Conservation (phyloP, 2,888 invertebrate genomes). For the Cylloceria caligata region DNA sequence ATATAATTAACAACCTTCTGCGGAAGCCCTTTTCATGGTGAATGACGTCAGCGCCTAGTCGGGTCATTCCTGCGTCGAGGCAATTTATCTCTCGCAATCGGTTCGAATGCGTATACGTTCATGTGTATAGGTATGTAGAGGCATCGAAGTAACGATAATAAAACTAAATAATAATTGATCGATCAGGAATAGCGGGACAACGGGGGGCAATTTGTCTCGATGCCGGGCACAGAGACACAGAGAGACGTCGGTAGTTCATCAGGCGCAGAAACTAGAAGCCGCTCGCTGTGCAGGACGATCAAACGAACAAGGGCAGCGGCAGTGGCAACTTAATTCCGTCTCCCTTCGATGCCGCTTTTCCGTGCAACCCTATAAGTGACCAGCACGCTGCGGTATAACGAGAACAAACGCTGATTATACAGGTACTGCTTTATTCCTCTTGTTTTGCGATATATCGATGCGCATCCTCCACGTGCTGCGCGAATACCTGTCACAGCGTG, state of each 20-base stretch:
- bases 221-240: slow-evolving; percentile 9
- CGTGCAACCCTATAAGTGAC: slow-evolving; percentile 26
- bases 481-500: slow-evolving; percentile 47
- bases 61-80: not conserved
- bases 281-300: slow-evolving; percentile 3
- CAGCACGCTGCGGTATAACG: slow-evolving; percentile 21
- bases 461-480: slow-evolving; percentile 18
- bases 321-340: slow-evolving; percentile 27
- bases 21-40: slow-evolving; percentile 8
- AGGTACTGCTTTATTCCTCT: not conserved
- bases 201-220: slow-evolving; percentile 45
- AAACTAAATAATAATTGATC: slow-evolving; percentile 61
- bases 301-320: slow-evolving; percentile 11
- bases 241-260: slow-evolving; percentile 10
- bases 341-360: slow-evolving; percentile 8
- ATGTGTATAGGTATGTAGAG: not conserved
- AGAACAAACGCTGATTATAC: slow-evolving; percentile 24
- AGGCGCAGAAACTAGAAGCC: slow-evolving; percentile 11
- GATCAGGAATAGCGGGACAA: slow-evolving; percentile 16
- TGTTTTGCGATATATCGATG: slow-evolving; percentile 2
- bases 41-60: not conserved
- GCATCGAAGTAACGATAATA: slow-evolving; percentile 27
- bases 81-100: slow-evolving; percentile 30
- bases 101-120: not conserved
- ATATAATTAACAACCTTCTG: slow-evolving; percentile 6